A percentile compares a stretch with the other conserved stretches of the same genome.
These are phyloP conservation scores for Drosophila ezoana DNA, from an alignment of 2,888 invertebrate genomes.

Conservation along the genomic window DNA sequence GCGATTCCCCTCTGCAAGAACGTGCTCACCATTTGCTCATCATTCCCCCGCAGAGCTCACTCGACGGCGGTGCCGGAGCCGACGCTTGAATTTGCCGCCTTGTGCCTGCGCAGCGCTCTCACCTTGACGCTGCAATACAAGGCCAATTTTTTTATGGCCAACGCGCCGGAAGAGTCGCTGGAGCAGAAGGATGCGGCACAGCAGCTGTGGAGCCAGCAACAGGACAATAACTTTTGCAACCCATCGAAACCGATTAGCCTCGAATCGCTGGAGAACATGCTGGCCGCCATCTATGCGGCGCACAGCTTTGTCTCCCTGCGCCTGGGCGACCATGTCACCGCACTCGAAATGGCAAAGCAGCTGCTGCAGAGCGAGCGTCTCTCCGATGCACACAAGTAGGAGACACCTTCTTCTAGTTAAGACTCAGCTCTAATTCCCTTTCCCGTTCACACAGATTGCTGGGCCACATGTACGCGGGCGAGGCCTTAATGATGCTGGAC, in stretches of 20 bases:
- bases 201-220: conserved; percentile 83
- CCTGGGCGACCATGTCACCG: conserved; percentile 92
- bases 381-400: conserved; percentile 89
- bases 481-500: conserved; percentile 93
- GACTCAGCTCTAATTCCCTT: not conserved
- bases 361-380: conserved; percentile 90
- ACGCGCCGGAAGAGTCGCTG: conserved; percentile 46
- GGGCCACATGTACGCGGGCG: conserved; percentile 95
- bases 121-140: conserved; percentile 73
- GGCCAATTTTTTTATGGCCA: conserved; percentile 58
- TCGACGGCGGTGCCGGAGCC: conserved; percentile 94
- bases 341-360: conserved; percentile 91
- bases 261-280: conserved; percentile 87
- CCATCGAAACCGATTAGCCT: conserved; percentile 88
- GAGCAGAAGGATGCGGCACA: conserved; percentile 56
- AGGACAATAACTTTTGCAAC: conserved; percentile 85
- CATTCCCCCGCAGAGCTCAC: conserved; percentile 83
- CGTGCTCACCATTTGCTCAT: no score
- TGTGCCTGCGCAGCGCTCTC: conserved; percentile 94
- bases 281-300: conserved; percentile 90
- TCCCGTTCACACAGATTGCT: conserved; percentile 87
- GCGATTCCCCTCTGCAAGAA: not conserved
- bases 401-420: not conserved
- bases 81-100: conserved; percentile 94
- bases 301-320: conserved; percentile 94